Base-by-base conservation (phyloP, 2,797 vertebrate species). In the Microctenopoma steveboyesi region DNA sequence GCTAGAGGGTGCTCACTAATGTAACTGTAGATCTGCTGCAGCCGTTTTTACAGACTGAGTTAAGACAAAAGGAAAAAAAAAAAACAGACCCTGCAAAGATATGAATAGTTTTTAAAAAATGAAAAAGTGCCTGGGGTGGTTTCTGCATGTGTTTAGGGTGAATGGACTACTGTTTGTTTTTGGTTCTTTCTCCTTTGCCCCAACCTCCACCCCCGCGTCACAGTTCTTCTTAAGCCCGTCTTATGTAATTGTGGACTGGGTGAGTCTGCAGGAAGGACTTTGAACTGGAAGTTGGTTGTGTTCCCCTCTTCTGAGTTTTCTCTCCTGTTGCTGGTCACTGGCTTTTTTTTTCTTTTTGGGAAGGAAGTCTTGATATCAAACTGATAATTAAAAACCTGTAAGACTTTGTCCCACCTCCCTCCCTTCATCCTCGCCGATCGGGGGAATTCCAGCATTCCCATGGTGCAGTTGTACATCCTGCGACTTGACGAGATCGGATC, bases 401-500 rank as follows among this genome's bases (percentile, higher is more conserved):
- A 84, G 85, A 87, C 74, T 83, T 78, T 76, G 71, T 63, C 86
- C 84, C 56, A 30, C 78, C 71, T 81, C 60, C 75, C 77, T 70
- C 82, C 75, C 64, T 78, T 83, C 68, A 74, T 82, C 81, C 68
- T 48, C 62, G 14, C 84, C 78, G 82, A 73, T 91, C 87, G 54
- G 91, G 93, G 91, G 87, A 91, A 84, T 91, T 92, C 91, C 90
- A 92, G 77, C 86, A 87, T 92, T 93, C 91, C 91, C 88, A 89
- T 87, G 81, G 82, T 93, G 90, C 86, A 85, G 86, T 89, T 88
- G 54, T 81, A 80, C 69, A 80, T 91, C 86, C 86, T 90, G 86
- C 82, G 64, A 89, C 92, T 96, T 95, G 94, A 94, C 93, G 88
- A 93, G 92, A 91, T 91, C 78, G 83, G 89, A 93, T 96, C 81